These are phyloP conservation scores for Oophaga pumilio DNA, from an alignment of 2,113 vertebrate species.

Conservation along the genomic window DNA sequence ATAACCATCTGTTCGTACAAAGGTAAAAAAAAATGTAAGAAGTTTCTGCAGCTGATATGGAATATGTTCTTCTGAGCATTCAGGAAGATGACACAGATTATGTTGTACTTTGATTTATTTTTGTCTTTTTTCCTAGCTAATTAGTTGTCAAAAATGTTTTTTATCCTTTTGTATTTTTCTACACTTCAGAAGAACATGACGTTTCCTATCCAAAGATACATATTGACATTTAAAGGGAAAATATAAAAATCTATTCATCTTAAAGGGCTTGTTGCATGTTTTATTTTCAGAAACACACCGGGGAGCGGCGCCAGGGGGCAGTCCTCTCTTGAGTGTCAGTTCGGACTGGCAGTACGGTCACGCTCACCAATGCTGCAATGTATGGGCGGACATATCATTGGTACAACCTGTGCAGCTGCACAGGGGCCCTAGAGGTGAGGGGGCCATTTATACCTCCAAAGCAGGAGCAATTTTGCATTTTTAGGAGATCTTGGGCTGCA, in stretches of 20 bases:
- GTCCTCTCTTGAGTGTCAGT: too few species aligned
- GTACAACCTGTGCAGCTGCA: too few species aligned
- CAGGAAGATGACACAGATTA: neutral
- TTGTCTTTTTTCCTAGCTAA: neutral
- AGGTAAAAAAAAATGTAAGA: constrained; percentile 59
- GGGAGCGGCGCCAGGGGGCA: too few species aligned
- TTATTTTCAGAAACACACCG: too few species aligned
- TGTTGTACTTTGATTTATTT: neutral
- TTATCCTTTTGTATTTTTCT: neutral
- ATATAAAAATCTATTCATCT: neutral
- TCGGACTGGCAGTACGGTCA: too few species aligned
- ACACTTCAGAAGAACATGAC: neutral
- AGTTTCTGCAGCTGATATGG: neutral
- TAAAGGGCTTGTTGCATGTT: too few species aligned
- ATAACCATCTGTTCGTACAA: constrained; percentile 72
- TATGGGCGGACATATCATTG: too few species aligned
- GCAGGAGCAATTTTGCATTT: too few species aligned
- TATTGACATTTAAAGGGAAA: neutral
- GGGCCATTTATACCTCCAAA: too few species aligned
- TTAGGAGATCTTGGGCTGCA: too few species aligned
- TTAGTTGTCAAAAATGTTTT: neutral
- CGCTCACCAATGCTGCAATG: too few species aligned
- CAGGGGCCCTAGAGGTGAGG: too few species aligned
- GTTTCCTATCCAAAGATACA: neutral
- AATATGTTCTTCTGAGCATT: constrained; percentile 3